These are phyloP conservation scores for Lycodopsis pacificus DNA, from an alignment of 2,797 vertebrate species.

Conservation along the genomic window DNA sequence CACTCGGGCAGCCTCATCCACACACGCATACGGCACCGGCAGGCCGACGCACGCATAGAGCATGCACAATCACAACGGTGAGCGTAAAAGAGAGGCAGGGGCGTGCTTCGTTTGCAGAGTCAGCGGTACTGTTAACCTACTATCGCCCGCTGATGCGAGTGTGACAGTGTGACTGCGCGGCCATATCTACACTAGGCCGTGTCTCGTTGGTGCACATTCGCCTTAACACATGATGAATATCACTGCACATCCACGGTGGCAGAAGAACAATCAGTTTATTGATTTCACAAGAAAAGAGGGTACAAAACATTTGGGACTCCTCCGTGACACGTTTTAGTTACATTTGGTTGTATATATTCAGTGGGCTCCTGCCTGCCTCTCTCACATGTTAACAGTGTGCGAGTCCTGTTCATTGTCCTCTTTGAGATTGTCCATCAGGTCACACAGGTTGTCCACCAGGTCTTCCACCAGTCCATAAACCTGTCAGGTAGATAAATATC, in stretches of 20 bases:
- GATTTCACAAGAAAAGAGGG: neutral
- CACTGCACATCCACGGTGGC: neutral
- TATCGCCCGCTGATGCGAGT: conserved; percentile 21
- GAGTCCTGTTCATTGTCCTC: conserved; percentile 14
- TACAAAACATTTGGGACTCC: neutral
- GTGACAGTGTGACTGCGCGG: neutral
- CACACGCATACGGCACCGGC: conserved; percentile 54
- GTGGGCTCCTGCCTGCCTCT: neutral
- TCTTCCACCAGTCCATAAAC: conserved; percentile 71
- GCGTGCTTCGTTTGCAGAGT: conserved; percentile 51
- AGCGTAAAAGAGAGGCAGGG: conserved; percentile 48
- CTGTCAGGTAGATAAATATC: conserved; percentile 50
- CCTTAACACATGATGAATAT: neutral
- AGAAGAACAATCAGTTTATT: conserved; percentile 21
- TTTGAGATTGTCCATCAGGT: conserved; percentile 60
- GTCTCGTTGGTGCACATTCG: no score
- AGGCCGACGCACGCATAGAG: conserved; percentile 53
- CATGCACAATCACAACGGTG: conserved; percentile 39
- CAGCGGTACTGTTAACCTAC: conserved; percentile 43
- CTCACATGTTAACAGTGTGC: neutral
- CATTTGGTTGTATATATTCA: neutral
- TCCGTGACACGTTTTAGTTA: neutral
- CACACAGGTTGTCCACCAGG: conserved; percentile 70
- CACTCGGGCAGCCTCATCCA: conserved; percentile 41
- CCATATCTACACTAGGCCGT: no score